Evolutionary conservation across 2,113 vertebrate genomes (phyloP).

Genomic region (Ceratotherium simum): DNA sequence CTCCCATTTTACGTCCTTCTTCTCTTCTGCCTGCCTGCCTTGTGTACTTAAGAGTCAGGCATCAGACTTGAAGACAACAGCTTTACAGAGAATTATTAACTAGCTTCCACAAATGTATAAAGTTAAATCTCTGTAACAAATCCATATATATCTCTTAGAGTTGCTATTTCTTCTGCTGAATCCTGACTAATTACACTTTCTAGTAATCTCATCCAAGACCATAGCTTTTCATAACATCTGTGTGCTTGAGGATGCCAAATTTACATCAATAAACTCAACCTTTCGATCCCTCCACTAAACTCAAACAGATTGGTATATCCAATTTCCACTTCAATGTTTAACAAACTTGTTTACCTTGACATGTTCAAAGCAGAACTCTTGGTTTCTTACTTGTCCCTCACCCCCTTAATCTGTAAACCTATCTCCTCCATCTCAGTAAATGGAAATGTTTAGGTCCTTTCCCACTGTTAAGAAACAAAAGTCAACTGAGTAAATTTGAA

Average conservation of each 20-base stretch:
- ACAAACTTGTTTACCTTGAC: not conserved
- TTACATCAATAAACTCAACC: not conserved
- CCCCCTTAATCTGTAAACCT: not conserved
- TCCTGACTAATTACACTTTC: not conserved
- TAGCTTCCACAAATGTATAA: not conserved
- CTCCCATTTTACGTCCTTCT: not conserved
- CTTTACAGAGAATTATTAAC: not conserved
- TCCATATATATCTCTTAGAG: not conserved
- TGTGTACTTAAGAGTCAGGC: not conserved
- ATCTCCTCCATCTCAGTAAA: not conserved
- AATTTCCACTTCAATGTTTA: not conserved
- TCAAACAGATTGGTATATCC: not conserved
- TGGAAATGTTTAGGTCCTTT: not conserved
- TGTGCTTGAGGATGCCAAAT: not conserved
- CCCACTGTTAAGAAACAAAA: too few species aligned
- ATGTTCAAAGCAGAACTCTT: not conserved
- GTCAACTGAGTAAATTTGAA: too few species aligned
- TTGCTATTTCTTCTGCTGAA: not conserved
- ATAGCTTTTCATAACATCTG: not conserved
- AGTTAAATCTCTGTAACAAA: not conserved
- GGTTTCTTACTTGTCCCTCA: not conserved
- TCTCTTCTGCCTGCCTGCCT: not conserved
- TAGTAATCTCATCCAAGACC: not conserved
- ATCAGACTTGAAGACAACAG: not conserved
- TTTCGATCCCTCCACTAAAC: not conserved